Evolutionary conservation across 2,113 vertebrate genomes (phyloP), one percentile per base, ranked within the genome.

Genomic region (Amazona vittata): DNA sequence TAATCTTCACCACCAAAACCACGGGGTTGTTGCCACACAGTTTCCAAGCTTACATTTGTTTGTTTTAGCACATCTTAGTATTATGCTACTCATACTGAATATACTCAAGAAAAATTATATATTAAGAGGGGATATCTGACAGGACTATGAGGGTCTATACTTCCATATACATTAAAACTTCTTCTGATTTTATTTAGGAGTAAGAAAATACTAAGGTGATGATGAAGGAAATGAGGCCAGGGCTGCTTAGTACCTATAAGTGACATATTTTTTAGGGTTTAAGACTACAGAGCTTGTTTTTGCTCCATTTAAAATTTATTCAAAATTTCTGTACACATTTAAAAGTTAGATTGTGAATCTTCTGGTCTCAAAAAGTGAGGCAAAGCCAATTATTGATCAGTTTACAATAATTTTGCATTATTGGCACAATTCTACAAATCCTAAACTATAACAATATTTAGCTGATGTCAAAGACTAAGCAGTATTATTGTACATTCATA

Each of bases 1-100:
- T 46, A 50, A 64, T 21, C n/a, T 41, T 41, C 17, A 19, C 14
- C 35, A 39, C 12, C 37, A 43, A 52, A 82, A 80, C 43, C 22
- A 18, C 13, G 8, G 10, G 17, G 8, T n/a, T 1, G 1, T 44
- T 60, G 24, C 21, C 4, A 53, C 3, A 7, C 25, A 43, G 25
- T 60, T 82, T 82, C 59, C 57, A 52, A 82, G 37, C 52, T 46
- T 37, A 59, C 10, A 46, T 52, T 59, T 33, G 11, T 64, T 44
- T 71, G 63, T 26, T 70, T 52, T 35, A 19, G 49, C 39, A 71
- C 12, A 31, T 71, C 50, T 86, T 65, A 24, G 28, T 6, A 19
- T 24, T 37, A 29, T 7, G 19, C 14, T 49, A n/a, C 35, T 52
- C 44, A 47, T 35, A 46, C 24, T 50, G 29, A 82, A 85, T 70